Conservation (phyloP, 2,888 invertebrate genomes). For the Epirrhoe alternata region DNA sequence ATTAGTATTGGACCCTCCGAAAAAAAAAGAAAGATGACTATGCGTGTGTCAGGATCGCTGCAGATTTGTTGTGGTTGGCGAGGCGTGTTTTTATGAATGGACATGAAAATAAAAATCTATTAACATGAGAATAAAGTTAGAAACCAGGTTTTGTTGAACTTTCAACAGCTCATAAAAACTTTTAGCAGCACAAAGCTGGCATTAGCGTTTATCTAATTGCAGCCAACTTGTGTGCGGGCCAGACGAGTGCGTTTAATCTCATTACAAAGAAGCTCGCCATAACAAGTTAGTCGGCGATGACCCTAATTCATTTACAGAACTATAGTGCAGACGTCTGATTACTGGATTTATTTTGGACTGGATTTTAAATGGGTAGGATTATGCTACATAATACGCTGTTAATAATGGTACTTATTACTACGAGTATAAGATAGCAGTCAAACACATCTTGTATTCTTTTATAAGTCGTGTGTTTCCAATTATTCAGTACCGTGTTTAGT, state of each 20-base stretch:
- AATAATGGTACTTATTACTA: too few relatives aligned
- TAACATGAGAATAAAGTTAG: too few relatives aligned
- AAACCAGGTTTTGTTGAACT: not conserved
- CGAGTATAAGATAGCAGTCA: too few relatives aligned
- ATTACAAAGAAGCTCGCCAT: conserved; percentile 36
- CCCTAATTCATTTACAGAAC: conserved; percentile 38
- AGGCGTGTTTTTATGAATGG: too few relatives aligned
- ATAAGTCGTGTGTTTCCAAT: too few relatives aligned
- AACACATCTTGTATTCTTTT: too few relatives aligned
- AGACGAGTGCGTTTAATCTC: conserved; percentile 31
- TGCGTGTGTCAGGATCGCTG: too few relatives aligned
- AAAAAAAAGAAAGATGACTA: too few relatives aligned
- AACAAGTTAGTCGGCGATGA: conserved; percentile 31
- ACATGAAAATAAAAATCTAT: too few relatives aligned
- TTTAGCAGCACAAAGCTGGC: conserved; percentile 5
- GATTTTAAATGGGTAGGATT: conserved; percentile 5
- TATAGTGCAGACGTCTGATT: conserved; percentile 28
- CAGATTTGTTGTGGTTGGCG: too few relatives aligned
- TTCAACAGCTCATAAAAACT: not conserved
- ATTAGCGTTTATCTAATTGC: conserved; percentile 17
- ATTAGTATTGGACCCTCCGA: too few relatives aligned
- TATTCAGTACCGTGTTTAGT: too few relatives aligned
- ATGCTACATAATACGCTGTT: not conserved
- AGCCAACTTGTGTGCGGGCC: conserved; percentile 14
- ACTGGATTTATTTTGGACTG: conserved; percentile 21